These are phyloP conservation scores for Daboia siamensis DNA, from an alignment of 2,113 vertebrate genomes.

Conservation along the genomic window DNA sequence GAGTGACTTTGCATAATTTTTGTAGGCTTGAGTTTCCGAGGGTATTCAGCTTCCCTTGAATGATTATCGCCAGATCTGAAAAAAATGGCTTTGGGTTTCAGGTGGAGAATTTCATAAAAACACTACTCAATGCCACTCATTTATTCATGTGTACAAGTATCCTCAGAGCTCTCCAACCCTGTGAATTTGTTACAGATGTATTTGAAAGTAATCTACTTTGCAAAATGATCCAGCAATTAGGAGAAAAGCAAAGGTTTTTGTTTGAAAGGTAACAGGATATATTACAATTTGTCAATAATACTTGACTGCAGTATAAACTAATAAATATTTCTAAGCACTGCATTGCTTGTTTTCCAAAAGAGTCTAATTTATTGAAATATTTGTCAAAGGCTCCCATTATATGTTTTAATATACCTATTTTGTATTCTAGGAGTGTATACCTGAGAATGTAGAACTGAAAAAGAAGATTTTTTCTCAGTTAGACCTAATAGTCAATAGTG, in stretches of 20 bases:
- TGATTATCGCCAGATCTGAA: conserved; percentile 71
- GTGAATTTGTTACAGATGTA: conserved; percentile 71
- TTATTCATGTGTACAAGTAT: conserved; percentile 65
- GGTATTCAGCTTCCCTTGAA: conserved; percentile 68
- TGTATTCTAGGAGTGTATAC: conserved; percentile 85
- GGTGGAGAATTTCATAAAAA: conserved; percentile 63
- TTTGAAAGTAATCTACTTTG: conserved; percentile 65
- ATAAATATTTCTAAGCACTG: not conserved
- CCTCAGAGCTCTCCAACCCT: conserved; percentile 53
- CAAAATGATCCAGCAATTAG: conserved; percentile 60
- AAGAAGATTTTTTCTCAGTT: conserved; percentile 83
- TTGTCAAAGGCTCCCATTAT: conserved; percentile 19
- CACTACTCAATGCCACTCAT: conserved; percentile 66
- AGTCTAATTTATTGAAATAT: not conserved
- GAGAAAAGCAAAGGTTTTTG: conserved; percentile 60
- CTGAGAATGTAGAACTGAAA: conserved; percentile 88
- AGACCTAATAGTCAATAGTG: conserved; percentile 74
- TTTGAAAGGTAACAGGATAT: conserved; percentile 56
- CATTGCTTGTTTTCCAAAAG: not conserved
- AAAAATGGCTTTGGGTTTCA: conserved; percentile 72
- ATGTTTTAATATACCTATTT: not conserved
- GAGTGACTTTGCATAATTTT: conserved; percentile 66
- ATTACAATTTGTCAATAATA: conserved; percentile 45
- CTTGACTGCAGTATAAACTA: not conserved
- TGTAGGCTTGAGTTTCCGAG: conserved; percentile 72